phyloP scores from a whole-genome alignment of 2,797 vertebrate species.

The Rhincodon typus region DNA sequence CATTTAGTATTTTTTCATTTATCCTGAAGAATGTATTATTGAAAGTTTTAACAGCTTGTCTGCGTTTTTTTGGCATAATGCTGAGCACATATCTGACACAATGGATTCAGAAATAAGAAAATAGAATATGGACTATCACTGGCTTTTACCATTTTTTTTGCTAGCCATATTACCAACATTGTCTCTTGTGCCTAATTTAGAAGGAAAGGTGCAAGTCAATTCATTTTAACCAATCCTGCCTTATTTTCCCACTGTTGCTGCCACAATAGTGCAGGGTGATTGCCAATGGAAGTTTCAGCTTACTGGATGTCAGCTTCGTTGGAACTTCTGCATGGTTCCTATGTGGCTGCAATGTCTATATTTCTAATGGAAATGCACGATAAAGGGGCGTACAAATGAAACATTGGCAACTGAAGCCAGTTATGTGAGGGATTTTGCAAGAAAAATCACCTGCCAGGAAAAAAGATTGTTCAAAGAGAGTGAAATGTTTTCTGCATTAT shows the following conservation, averaged over 20 bases:
- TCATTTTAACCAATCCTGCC: not conserved
- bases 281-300: too few species aligned
- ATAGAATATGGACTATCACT: not conserved
- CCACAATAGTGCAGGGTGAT: too few species aligned
- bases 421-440: not conserved
- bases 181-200: not conserved
- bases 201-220: not conserved
- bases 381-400: not conserved
- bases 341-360: not conserved
- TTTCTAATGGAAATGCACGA: not conserved
- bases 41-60: too few species aligned
- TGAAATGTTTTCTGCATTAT: not conserved
- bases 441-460: not conserved
- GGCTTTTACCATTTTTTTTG: not conserved
- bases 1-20: too few species aligned
- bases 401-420: not conserved
- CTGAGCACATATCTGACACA: too few species aligned
- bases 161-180: not conserved
- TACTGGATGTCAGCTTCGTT: not conserved
- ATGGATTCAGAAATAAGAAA: not conserved
- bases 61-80: too few species aligned
- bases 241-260: not conserved
- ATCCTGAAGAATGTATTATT: too few species aligned
- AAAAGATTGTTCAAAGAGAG: not conserved
- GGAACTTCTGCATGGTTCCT: not conserved